phyloP scores from a whole-genome alignment of 2,797 vertebrate genomes.

The Gallinago nigripennis region DNA sequence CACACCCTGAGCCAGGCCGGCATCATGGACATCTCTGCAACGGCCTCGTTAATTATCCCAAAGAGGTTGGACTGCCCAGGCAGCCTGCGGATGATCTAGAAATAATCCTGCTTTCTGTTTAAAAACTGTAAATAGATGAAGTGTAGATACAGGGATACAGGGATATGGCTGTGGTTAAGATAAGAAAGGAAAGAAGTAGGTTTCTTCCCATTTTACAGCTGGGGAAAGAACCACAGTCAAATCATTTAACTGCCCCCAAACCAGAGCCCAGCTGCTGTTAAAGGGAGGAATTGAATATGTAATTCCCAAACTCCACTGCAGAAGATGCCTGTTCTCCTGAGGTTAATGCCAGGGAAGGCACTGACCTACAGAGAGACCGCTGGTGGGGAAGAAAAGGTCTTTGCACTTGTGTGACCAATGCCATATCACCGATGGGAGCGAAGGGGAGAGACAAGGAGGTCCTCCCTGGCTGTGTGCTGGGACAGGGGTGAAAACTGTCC shows the following conservation, averaged over 20 bases:
- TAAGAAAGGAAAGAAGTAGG: background rate
- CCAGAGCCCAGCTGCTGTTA: background rate
- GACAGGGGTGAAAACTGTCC: background rate
- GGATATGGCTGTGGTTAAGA: background rate
- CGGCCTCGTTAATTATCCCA: background rate
- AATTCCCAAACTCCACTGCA: background rate
- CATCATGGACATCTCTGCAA: fast-evolving
- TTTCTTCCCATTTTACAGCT: background rate
- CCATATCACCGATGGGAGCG: fast-evolving
- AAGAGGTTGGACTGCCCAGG: background rate
- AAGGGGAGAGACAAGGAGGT: background rate
- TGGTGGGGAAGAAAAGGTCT: background rate
- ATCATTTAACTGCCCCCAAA: background rate
- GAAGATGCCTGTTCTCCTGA: background rate
- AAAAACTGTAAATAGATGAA: background rate
- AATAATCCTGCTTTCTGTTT: background rate
- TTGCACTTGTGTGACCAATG: background rate
- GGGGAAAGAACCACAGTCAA: background rate
- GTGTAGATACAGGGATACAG: background rate
- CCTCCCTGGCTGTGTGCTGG: background rate
- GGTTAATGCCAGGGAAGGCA: background rate
- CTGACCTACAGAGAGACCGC: background rate
- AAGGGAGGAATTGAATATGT: background rate
- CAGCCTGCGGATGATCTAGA: background rate
- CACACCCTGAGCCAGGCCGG: background rate